Evolutionary conservation across 2,113 vertebrate species (phyloP), one percentile per base, ranked within the genome.

Genomic region (Arizona elegans): DNA sequence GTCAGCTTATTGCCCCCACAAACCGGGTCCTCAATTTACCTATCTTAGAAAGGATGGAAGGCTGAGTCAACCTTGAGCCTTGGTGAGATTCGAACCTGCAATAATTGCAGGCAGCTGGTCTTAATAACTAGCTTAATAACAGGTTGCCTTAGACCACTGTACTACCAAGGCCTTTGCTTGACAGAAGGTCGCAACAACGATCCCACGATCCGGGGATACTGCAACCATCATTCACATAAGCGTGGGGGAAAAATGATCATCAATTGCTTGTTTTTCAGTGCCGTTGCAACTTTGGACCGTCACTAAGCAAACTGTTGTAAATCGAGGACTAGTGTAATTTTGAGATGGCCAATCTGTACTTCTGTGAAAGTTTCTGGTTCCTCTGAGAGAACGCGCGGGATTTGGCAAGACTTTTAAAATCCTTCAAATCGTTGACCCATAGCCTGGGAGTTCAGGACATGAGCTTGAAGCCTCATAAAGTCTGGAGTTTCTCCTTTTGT

Each of bases 311-410:
- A 29, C 62, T 0, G 26, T n/a, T 65, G 10, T n/a, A 13, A 65
- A 4, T 65, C 0, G 10, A 65, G 26, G 26, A n/a, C 26, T 0
- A 5, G 26, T 65, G 62, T 5, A 13, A 6, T n/a, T 29, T 54
- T n/a, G 8, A 54, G 91, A 75, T 89, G 88, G 90, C 86, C 93
- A 33, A 0, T 56, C 95, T 94, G 93, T 89, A 92, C 95, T 90
- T 91, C 93, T 94, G 89, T 29, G 89, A 75, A 92, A 93, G 94
- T 91, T 96, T 94, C 96, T 94, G 95, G 93, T 91, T 81, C 95
- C 47, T 91, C 93, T 90, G 23, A 93, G 87, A 91, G 93, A 93
- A 95, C 50, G 10, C 43, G 91, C 93, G 91, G 55, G 92, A 55
- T 53, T 75, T 91, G 33, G 87, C 55, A 93, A 8, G 93, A 58